These are phyloP conservation scores for Mustela nigripes DNA, from an alignment of 2,113 vertebrate genomes.

Conservation along the genomic window DNA sequence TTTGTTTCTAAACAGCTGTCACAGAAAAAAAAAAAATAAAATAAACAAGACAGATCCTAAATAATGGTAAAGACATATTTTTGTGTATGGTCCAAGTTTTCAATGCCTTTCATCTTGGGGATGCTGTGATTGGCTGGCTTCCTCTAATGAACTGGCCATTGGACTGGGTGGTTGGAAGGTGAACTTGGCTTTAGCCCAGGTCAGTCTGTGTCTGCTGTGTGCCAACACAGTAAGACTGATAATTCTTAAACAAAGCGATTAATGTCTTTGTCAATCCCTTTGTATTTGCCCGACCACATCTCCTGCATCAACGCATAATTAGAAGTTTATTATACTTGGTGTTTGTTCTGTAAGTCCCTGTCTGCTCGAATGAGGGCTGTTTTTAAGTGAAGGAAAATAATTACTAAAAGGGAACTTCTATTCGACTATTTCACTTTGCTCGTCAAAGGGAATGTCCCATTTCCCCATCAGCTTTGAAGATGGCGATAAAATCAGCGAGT, in stretches of 20 bases:
- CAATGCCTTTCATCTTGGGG: background rate
- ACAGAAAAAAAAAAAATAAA: background rate
- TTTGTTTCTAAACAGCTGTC: conserved; percentile 24
- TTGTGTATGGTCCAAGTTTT: background rate
- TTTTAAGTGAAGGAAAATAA: conserved; percentile 66
- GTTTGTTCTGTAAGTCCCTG: background rate
- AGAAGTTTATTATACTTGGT: conserved; percentile 8
- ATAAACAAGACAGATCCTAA: background rate
- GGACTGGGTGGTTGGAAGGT: too few relatives aligned
- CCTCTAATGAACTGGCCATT: background rate
- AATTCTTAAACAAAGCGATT: background rate
- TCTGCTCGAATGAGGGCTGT: background rate
- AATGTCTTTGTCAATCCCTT: background rate
- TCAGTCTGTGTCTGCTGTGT: rapidly evolving
- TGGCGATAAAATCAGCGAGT: background rate
- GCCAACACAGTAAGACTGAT: background rate
- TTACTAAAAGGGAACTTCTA: conserved; percentile 45
- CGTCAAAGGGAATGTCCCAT: conserved; percentile 34
- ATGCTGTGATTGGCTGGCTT: background rate
- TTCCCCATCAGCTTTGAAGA: conserved; percentile 58
- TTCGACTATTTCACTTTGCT: conserved; percentile 29
- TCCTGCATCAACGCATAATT: background rate
- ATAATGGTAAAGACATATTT: background rate
- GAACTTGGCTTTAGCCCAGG: rapidly evolving
- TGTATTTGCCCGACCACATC: background rate